Conservation (phyloP, 2,888 invertebrate genomes). For the Hartigia nigra region DNA sequence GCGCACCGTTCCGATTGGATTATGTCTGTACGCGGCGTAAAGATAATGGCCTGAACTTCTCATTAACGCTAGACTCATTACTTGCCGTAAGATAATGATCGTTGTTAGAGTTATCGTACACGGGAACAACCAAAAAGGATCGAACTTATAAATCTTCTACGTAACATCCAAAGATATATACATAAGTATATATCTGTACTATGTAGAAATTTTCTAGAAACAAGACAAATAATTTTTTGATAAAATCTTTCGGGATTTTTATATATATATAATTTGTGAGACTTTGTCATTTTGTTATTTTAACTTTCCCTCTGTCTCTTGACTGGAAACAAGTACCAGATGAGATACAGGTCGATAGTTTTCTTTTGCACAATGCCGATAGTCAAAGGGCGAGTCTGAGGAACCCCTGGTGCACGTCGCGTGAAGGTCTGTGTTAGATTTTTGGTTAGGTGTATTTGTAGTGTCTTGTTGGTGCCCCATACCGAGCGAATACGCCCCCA, state of each 20-base stretch:
- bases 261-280: not conserved
- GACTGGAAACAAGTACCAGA: not conserved
- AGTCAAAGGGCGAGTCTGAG: not conserved
- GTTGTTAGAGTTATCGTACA: not conserved
- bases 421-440: not conserved
- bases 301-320: not conserved
- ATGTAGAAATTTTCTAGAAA: not conserved
- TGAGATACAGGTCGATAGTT: not conserved
- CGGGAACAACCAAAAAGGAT: not conserved
- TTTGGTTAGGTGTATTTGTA: not conserved
- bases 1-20: conserved; percentile 3
- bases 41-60: not conserved
- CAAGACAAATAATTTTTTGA: no score
- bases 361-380: not conserved
- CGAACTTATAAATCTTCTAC: not conserved
- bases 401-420: not conserved
- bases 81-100: conserved; percentile 4
- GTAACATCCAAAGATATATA: not conserved
- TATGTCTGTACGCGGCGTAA: not conserved
- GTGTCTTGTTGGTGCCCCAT: conserved; percentile 2
- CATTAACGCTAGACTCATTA: conserved; percentile 6
- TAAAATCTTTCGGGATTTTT: not conserved
- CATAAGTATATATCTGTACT: not conserved
- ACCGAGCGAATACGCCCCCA: conserved; percentile 10
- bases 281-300: not conserved